These are phyloP conservation scores for Sardina pilchardus DNA, from an alignment of 2,113 vertebrate species.

Conservation along the genomic window DNA sequence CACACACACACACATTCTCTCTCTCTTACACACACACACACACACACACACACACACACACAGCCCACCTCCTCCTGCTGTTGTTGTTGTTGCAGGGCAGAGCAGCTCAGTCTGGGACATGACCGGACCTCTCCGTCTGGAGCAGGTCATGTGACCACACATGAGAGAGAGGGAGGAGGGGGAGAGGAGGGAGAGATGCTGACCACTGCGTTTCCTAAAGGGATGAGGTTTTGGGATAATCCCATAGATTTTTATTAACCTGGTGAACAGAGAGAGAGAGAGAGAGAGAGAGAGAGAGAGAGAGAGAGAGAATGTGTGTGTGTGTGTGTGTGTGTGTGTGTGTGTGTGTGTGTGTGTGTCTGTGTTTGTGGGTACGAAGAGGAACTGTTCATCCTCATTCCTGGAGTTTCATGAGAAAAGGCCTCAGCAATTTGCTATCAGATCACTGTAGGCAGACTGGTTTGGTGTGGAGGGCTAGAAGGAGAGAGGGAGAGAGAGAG, in stretches of 20 bases:
- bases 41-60: slow-evolving; percentile 26
- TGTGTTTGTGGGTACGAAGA: background rate
- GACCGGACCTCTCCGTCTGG: too few relatives aligned
- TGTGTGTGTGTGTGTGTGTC: background rate
- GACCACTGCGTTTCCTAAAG: slow-evolving; percentile 46
- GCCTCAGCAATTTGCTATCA: background rate
- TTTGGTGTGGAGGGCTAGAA: background rate
- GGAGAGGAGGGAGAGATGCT: slow-evolving; percentile 28
- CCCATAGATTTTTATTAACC: slow-evolving; percentile 52
- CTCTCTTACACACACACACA: slow-evolving; percentile 3
- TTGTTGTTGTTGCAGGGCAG: slow-evolving; percentile 13
- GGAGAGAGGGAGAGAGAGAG: background rate
- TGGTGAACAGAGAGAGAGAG: too few relatives aligned
- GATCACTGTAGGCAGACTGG: background rate
- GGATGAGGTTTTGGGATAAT: slow-evolving; percentile 48
- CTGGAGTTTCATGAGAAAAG: background rate
- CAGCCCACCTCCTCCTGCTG: background rate
- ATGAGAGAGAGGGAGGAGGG: background rate
- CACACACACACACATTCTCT: background rate
- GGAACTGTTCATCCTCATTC: background rate
- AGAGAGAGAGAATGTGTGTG: too few relatives aligned
- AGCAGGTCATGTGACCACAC: background rate
- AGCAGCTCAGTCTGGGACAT: background rate
- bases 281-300: too few relatives aligned
- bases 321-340: slow-evolving; percentile 5